Evolutionary conservation across 2,888 invertebrate species (phyloP).

Genomic region (Latrodectus hesperus): DNA sequence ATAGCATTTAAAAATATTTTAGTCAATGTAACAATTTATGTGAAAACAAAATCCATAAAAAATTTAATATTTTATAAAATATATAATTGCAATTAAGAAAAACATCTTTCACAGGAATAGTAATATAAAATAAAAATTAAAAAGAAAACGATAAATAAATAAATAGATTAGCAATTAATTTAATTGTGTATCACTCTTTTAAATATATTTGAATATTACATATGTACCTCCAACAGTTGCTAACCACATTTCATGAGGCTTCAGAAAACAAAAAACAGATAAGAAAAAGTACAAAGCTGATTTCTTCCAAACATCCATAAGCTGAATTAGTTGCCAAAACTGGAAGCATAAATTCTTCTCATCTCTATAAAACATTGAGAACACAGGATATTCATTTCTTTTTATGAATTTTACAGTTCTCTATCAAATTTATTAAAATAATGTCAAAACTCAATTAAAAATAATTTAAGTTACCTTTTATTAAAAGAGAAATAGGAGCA

Average conservation of each 20-base stretch:
- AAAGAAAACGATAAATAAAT: not conserved
- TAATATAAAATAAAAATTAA: not conserved
- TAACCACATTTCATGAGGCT: constrained; percentile 76
- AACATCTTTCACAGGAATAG: not conserved
- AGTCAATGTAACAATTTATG: too few species aligned
- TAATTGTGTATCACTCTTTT: not conserved
- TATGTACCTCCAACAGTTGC: constrained; percentile 76
- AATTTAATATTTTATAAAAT: too few species aligned
- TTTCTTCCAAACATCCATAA: constrained; percentile 76
- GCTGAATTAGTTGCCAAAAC: constrained; percentile 76
- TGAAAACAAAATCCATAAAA: too few species aligned
- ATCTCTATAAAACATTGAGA: constrained; percentile 73
- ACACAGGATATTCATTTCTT: too few species aligned
- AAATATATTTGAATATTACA: not conserved
- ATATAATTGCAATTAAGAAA: not conserved
- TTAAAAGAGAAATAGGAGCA: too few species aligned
- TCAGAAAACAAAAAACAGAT: constrained; percentile 75
- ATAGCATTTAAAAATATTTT: too few species aligned
- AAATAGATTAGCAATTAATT: not conserved
- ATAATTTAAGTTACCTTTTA: too few species aligned
- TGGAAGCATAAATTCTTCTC: constrained; percentile 75
- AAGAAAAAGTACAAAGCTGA: constrained; percentile 76
- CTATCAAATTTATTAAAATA: too few species aligned
- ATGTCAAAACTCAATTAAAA: too few species aligned
- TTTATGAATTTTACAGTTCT: too few species aligned